Evolutionary conservation across 2,797 vertebrate genomes (phyloP).

Genomic region (Rhodeus uyekii): DNA sequence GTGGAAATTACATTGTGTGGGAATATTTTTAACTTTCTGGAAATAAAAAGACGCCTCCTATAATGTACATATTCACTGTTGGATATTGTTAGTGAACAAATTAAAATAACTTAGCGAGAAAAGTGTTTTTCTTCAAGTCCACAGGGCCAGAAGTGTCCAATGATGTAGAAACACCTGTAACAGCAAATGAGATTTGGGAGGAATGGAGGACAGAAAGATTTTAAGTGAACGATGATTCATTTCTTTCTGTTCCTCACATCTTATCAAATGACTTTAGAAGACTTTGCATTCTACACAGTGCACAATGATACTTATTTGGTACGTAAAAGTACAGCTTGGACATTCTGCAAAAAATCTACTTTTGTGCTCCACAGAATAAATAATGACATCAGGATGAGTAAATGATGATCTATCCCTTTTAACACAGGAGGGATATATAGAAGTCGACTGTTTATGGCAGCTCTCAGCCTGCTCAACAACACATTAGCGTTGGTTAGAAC

Average conservation of each 20-base stretch:
- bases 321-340: neutral
- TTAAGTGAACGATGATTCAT: neutral
- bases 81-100: no score
- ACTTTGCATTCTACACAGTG: neutral
- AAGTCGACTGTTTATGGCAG: neutral
- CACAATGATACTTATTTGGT: neutral
- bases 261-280: neutral
- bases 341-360: neutral
- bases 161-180: neutral
- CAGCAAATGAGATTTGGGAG: neutral
- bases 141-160: neutral
- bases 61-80: no score
- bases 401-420: neutral
- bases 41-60: no score
- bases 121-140: neutral
- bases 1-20: neutral
- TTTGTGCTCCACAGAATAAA: neutral
- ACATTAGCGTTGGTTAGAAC: neutral
- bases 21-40: neutral
- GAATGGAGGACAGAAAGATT: neutral
- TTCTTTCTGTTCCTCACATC: neutral
- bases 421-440: neutral
- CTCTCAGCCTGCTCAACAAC: neutral
- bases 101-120: neutral
- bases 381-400: neutral